Percentiles rank a stretch among this genome's conserved stretches.
Conservation (phyloP, 2,888 invertebrate genomes). For the Acrobasis repandana region DNA sequence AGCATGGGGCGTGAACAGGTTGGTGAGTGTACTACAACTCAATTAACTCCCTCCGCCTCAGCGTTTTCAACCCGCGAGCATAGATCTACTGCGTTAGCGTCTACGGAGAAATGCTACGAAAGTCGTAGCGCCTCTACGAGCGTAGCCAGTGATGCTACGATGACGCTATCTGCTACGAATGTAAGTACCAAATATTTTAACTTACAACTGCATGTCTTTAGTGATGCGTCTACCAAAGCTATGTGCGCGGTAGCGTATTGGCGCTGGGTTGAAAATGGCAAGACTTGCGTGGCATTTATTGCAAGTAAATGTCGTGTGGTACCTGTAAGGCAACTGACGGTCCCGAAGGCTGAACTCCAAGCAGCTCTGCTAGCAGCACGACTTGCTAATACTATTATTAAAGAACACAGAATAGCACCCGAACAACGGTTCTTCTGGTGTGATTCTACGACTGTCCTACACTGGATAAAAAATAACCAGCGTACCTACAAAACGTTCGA, state of each 20-base stretch:
- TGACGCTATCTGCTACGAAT: too few species aligned
- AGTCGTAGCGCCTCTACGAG: too few species aligned
- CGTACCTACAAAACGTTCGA: neutral
- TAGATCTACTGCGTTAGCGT: too few species aligned
- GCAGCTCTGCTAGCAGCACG: constrained; percentile 21
- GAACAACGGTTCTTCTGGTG: too few species aligned
- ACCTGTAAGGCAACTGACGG: constrained; percentile 3
- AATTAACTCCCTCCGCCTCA: too few species aligned
- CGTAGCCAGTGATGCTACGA: too few species aligned
- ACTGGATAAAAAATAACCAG: constrained; percentile 8
- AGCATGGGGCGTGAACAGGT: too few species aligned
- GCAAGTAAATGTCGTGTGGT: constrained; percentile 14
- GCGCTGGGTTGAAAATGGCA: constrained; percentile 21
- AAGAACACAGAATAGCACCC: constrained; percentile 23
- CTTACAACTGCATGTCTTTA: constrained; percentile 30
- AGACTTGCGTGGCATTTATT: neutral
- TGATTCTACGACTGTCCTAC: too few species aligned
- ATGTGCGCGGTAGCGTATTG: constrained; percentile 28
- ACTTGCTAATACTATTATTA: constrained; percentile 19
- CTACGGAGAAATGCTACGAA: too few species aligned
- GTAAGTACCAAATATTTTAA: too few species aligned
- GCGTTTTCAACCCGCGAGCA: too few species aligned
- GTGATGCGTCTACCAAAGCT: constrained; percentile 25
- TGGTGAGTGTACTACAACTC: too few species aligned
- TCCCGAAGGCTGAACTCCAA: constrained; percentile 27